Base-by-base conservation (phyloP, 64 coral and sea anemone genomes). In the Orbicella faveolata region DNA sequence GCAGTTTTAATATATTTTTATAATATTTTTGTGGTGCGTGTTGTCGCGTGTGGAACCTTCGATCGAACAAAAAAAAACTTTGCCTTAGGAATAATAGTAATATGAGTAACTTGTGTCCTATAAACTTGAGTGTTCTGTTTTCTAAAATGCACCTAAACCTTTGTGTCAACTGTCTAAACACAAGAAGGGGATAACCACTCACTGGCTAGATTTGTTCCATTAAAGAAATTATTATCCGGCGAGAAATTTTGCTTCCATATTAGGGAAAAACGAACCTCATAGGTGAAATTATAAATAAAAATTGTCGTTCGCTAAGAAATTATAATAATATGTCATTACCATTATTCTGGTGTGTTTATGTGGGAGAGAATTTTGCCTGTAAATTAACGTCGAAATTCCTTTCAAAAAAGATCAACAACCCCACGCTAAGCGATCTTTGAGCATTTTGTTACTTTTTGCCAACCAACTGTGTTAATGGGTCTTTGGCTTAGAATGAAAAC, bases 181-280 rank as follows among this genome's bases (percentile, higher is more conserved):
- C 11, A 8, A 26, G 21, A 65, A 3, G 67, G 63, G 37, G 36
- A 72, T 85, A 37, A 17, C 61, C 65, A n/a, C 82, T 85, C 82
- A 52, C 41, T 13, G 30, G 11, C 23, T 85, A 17, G 61, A 83
- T 72, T 4, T 72, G 39, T 85, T 14, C 82, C 35, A 85, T 85
- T 85, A 85, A 69, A 37, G 59, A 72, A 85, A 72, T 73, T 85
- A 52, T 85, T 15, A 72, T 85, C 82, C 82, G 82, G 44, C 41
- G 63, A 17, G n/a, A 51, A 30, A 52, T 85, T 33, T 53, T 85
- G 64, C 82, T 85, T 85, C 82, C 63, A 85, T 85, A 85, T 85
- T 85, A 51, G 82, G 82, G 20, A 72, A 85, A 85, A 85, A 26
- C 21, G 64, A 26, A 2, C 35, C 37, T 85, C 15, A 73, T 72